A percentile compares a stretch with the other conserved stretches of the same genome.
Evolutionary conservation across 2,113 vertebrate genomes (phyloP).

Genomic region (Trachemys scripta): DNA sequence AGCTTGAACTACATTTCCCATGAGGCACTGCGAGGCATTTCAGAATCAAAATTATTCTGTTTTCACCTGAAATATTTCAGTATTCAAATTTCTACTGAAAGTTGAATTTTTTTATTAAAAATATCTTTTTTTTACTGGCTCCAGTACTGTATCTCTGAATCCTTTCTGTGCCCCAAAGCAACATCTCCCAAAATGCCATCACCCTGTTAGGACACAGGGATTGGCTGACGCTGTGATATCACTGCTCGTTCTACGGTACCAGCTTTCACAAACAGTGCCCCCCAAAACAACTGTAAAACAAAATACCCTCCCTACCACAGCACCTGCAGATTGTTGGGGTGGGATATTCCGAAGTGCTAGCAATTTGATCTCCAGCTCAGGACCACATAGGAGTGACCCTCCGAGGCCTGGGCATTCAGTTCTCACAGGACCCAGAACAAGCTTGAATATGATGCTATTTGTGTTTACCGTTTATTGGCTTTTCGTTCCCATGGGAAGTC

Average conservation of each 20-base stretch:
- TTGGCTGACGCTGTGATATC: background rate
- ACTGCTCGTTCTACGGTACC: background rate
- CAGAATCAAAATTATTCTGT: background rate
- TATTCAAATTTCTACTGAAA: background rate
- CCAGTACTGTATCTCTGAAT: background rate
- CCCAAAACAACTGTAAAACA: background rate
- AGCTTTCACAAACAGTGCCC: background rate
- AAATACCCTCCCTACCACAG: background rate
- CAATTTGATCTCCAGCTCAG: background rate
- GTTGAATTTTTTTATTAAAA: background rate
- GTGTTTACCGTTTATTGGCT: background rate
- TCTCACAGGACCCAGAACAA: background rate
- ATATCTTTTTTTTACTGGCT: background rate
- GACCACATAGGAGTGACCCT: background rate
- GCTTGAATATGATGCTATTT: background rate
- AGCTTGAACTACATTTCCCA: background rate
- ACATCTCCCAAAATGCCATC: background rate
- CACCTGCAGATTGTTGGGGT: background rate
- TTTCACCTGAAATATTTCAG: background rate
- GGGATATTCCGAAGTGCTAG: background rate
- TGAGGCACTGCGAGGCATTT: background rate
- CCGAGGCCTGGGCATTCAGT: background rate
- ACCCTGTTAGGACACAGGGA: background rate
- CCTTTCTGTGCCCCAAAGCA: background rate
- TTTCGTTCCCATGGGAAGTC: fast-evolving